These are phyloP conservation scores for Sipha maydis DNA, from an alignment of 2,888 invertebrate genomes.

Conservation along the genomic window DNA sequence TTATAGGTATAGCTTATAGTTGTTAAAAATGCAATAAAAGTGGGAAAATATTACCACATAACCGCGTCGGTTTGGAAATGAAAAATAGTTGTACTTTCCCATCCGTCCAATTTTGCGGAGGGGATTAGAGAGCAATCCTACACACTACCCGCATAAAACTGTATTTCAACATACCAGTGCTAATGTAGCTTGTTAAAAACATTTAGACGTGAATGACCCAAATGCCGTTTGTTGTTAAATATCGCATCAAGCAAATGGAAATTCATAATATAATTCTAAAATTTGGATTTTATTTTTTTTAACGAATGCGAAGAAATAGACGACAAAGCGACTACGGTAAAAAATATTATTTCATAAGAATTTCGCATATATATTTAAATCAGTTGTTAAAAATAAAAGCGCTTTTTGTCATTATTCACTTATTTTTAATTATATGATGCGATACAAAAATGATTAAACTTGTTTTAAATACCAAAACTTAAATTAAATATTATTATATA, in stretches of 20 bases:
- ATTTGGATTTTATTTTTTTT: background rate
- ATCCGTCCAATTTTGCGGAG: conserved; percentile 11
- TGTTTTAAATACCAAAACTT: no score
- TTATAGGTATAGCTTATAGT: background rate
- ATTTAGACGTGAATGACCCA: conserved; percentile 16
- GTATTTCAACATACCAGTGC: background rate
- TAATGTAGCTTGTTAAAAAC: conserved; percentile 30
- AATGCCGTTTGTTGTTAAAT: conserved; percentile 19
- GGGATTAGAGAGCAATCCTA: conserved; percentile 24
- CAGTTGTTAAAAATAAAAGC: background rate
- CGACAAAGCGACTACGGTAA: background rate
- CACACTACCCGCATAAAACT: background rate
- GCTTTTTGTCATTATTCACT: background rate
- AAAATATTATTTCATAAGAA: background rate
- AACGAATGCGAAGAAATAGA: background rate
- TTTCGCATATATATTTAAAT: background rate
- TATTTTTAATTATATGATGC: no score
- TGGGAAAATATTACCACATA: conserved; percentile 42
- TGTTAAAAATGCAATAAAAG: conserved; percentile 17
- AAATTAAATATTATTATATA: no score
- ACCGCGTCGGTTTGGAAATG: conserved; percentile 14
- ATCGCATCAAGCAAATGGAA: background rate
- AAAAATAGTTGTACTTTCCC: conserved; percentile 36
- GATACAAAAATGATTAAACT: no score
- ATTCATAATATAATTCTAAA: conserved; percentile 3